A percentile compares a stretch with the other conserved stretches of the same genome.
Evolutionary conservation across 2,888 invertebrate genomes (phyloP).

Genomic region (Anoplius nigerrimus): DNA sequence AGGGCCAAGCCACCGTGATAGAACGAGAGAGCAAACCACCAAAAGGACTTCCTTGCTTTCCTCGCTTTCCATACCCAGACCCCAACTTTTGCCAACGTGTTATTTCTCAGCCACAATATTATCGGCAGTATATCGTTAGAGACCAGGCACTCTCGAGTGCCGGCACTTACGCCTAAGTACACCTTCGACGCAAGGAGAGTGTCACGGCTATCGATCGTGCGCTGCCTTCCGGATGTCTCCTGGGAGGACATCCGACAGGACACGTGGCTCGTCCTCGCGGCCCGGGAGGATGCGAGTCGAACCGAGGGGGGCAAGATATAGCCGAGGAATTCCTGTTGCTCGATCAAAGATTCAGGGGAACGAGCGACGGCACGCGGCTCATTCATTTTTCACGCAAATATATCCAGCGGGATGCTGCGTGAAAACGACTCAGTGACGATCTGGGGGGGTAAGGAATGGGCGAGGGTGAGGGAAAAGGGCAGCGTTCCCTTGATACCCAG

Average conservation of each 20-base stretch:
- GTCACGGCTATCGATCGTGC: conserved; percentile 44
- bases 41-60: background rate
- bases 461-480: too few species aligned
- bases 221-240: conserved; percentile 45
- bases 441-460: too few species aligned
- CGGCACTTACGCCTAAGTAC: too few species aligned
- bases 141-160: too few species aligned
- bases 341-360: conserved; percentile 13
- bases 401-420: too few species aligned
- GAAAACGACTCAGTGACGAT: too few species aligned
- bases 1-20: background rate
- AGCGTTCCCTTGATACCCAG: too few species aligned
- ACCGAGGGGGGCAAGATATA: background rate
- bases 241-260: conserved; percentile 44
- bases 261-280: conserved; percentile 34
- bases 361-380: conserved; percentile 8
- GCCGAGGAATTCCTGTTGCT: background rate
- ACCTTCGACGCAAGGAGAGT: conserved; percentile 17
- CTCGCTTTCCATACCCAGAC: background rate
- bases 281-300: conserved; percentile 15
- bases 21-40: too few species aligned
- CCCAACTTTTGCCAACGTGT: background rate
- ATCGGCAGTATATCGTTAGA: too few species aligned
- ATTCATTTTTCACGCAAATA: too few species aligned
- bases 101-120: too few species aligned